Evolutionary conservation across 92 coral and sea anemone species (phyloP), one percentile per base, ranked within the genome.

Genomic region (Scolanthus callimorphus): DNA sequence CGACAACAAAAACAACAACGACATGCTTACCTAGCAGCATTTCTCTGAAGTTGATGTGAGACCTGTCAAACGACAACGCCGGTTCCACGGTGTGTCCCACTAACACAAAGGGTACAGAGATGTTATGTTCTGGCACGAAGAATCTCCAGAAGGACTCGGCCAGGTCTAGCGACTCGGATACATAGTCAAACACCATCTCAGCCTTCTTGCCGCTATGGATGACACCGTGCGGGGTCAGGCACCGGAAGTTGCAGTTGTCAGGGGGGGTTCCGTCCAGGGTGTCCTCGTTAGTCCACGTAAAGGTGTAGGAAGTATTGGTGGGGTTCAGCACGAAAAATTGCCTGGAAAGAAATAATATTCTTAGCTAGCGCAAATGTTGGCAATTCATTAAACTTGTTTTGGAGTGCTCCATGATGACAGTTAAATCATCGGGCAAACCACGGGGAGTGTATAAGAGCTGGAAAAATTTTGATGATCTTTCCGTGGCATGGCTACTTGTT

Each of bases 111-210:
- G 99, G 99, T 1, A 94, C 82, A 0, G 99, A 94, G 70, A 94
- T 81, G 77, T 81, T 94, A 38, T 84, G 80, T 19, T 94, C 99
- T 3, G 91, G 99, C 13, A 94, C 71, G 55, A 89, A 94, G 80
- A 94, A 88, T n/a, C 99, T 70, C 99, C 99, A 92, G 83, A 92
- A 92, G 25, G 98, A 92, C 59, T 92, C 98, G 13, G 80, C 77
- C 27, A 92, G 73, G 31, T 92, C 96, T 29, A 92, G 71, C 31
- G 96, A 80, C 22, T 88, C 91, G 0, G 98, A 84, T 46, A 92
- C 90, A 59, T 92, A 92, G 51, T 92, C 96, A 62, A 92, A 89
- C 41, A 80, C 74, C 76, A 89, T 85, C 51, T 82, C 91, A 17
- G 78, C 61, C 74, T 92, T 92, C 87, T 89, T 92, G 60, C 96